Evolutionary conservation across 2,113 vertebrate genomes (phyloP).

Genomic region (Mustelus asterias): DNA sequence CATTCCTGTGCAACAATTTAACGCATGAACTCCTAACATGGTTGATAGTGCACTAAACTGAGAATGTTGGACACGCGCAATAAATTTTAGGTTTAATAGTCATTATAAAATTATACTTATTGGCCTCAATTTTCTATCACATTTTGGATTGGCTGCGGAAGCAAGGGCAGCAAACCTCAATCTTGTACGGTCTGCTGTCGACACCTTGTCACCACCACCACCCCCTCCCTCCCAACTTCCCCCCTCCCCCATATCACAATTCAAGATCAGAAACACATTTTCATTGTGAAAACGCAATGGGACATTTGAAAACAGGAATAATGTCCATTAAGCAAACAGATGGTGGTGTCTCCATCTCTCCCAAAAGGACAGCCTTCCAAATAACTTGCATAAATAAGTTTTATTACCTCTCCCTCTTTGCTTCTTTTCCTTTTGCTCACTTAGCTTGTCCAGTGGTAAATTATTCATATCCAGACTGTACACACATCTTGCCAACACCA

Average conservation of each 20-base stretch:
- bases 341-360: not conserved
- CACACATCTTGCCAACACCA: constrained; percentile 81
- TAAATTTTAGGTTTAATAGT: not conserved
- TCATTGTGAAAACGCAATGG: not conserved
- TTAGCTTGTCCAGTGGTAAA: constrained; percentile 91
- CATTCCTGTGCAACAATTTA: not conserved
- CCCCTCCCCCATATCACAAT: not conserved
- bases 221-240: too few species aligned
- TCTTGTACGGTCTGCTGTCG: not conserved
- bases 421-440: constrained; percentile 95
- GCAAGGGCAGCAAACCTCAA: not conserved
- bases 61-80: not conserved
- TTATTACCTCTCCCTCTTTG: constrained; percentile 82
- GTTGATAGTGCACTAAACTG: not conserved
- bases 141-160: not conserved
- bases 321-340: not conserved
- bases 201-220: not conserved
- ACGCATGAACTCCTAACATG: not conserved
- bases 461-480: constrained; percentile 89
- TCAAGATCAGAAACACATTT: not conserved
- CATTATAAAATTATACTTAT: not conserved
- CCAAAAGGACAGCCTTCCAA: not conserved
- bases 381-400: not conserved
- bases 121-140: not conserved
- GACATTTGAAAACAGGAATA: not conserved